phyloP scores from a whole-genome alignment of 2,888 invertebrate genomes.

The Chouioia cunea region DNA sequence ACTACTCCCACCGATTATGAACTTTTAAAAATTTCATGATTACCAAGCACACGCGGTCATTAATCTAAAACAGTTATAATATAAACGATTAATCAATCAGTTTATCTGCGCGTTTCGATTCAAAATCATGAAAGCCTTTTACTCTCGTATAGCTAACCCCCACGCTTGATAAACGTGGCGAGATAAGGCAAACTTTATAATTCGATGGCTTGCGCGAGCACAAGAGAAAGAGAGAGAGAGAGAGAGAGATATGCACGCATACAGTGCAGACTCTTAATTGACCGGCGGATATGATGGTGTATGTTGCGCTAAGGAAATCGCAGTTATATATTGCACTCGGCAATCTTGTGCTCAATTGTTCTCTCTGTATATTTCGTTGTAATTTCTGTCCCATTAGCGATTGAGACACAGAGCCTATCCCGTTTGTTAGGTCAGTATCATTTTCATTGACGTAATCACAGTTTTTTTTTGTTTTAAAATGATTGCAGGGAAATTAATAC shows the following conservation, averaged over 20 bases:
- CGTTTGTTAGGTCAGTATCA: not conserved
- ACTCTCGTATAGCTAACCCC: not conserved
- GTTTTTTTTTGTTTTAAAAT: no score
- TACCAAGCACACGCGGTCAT: not conserved
- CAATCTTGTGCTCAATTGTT: conserved; percentile 11
- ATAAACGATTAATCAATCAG: conserved; percentile 29
- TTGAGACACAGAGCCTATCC: not conserved
- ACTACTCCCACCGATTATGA: no score
- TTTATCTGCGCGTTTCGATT: not conserved
- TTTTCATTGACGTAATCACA: no score
- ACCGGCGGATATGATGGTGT: not conserved
- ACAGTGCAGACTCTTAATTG: not conserved
- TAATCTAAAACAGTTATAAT: conserved; percentile 13
- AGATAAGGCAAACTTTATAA: conserved; percentile 28
- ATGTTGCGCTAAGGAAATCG: conserved; percentile 33
- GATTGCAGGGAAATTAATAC: no score
- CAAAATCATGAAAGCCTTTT: not conserved
- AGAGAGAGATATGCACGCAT: no score
- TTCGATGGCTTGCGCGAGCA: conserved; percentile 1
- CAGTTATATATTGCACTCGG: conserved; percentile 30
- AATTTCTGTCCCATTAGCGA: not conserved
- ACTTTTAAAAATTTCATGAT: no score
- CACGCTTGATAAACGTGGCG: conserved; percentile 3
- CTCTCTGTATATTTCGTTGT: not conserved
- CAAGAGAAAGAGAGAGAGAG: not conserved